Percentiles rank a stretch among this genome's conserved stretches.
Evolutionary conservation across 2,113 vertebrate genomes (phyloP).

Genomic region (Sclerurus mexicanus): DNA sequence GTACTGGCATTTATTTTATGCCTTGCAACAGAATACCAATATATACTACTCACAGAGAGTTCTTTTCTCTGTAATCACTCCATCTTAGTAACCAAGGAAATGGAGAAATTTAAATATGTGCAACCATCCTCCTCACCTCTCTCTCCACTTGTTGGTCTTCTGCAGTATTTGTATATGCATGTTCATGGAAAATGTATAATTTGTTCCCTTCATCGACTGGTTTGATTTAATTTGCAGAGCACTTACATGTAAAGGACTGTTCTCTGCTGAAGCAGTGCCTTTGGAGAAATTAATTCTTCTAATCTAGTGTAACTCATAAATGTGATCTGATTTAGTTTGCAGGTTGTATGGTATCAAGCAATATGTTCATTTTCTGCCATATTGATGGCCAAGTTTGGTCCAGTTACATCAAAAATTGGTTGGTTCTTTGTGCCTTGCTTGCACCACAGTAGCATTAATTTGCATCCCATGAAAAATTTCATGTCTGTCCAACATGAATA

Average conservation of each 20-base stretch:
- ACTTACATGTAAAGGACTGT: conserved; percentile 29
- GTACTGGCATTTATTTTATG: background rate
- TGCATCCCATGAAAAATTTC: background rate
- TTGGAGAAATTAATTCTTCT: conserved; percentile 42
- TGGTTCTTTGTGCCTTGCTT: background rate
- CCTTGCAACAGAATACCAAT: background rate
- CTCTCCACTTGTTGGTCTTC: conserved; percentile 18
- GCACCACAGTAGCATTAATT: background rate
- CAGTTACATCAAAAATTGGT: background rate
- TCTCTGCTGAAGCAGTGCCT: conserved; percentile 36
- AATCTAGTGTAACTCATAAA: conserved; percentile 15
- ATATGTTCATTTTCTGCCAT: background rate
- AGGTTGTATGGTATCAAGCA: conserved; percentile 1
- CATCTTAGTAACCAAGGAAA: conserved; percentile 45
- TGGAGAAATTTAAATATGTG: conserved; percentile 33
- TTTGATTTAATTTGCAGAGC: conserved; percentile 63
- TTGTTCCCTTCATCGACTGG: background rate
- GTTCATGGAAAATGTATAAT: background rate
- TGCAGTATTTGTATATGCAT: conserved; percentile 69
- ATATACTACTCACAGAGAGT: background rate
- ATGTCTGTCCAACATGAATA: background rate
- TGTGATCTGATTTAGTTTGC: background rate
- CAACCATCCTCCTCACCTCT: background rate
- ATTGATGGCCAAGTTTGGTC: background rate
- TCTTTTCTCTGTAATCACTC: conserved; percentile 15